Evolutionary conservation across 2,888 invertebrate species (phyloP), one percentile per base, ranked within the genome.

Genomic region (Suillia variegata): DNA sequence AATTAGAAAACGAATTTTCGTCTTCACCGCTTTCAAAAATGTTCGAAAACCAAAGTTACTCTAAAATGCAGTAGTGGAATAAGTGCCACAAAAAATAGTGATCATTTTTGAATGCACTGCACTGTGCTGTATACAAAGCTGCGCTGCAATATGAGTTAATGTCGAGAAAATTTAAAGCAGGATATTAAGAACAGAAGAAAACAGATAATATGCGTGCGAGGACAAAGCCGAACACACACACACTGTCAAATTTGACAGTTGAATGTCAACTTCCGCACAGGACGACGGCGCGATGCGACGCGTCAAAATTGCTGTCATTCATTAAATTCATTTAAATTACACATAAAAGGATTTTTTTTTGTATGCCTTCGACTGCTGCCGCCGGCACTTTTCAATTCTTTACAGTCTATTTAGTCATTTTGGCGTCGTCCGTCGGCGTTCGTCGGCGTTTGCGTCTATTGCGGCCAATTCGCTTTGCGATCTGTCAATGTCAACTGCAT

Each of bases 401-500:
- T 71, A 70, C 71, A 75, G 75, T 73, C 75, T 74, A 73, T 75
- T 73, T 72, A 73, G 75, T 72, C 75, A 73, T 75, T 73, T 73
- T 26, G 26, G 6, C n/a, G n/a, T n/a, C n/a, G n/a, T n/a, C n/a
- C n/a, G n/a, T n/a, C n/a, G n/a, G n/a, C n/a, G n/a, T n/a, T n/a
- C n/a, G n/a, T n/a, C n/a, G n/a, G n/a, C 38, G 38, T n/a, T 38
- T n/a, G 38, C 48, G 18, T 31, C 49, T 33, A 33, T 64, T 65
- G 61, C 59, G 61, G 64, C 63, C 68, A 67, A 68, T 70, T 68
- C 65, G 67, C 67, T 65, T 64, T 67, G 73, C 76, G 76, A 80
- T 80, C 79, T 77, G 80, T 80, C 81, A 80, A 76, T 79, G 79
- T 80, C 79, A 80, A 74, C 73, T 74, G 74, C 79, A 80, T 73